These are phyloP conservation scores for Sarcophilus harrisii DNA, from an alignment of 2,797 vertebrate genomes.

Conservation along the genomic window DNA sequence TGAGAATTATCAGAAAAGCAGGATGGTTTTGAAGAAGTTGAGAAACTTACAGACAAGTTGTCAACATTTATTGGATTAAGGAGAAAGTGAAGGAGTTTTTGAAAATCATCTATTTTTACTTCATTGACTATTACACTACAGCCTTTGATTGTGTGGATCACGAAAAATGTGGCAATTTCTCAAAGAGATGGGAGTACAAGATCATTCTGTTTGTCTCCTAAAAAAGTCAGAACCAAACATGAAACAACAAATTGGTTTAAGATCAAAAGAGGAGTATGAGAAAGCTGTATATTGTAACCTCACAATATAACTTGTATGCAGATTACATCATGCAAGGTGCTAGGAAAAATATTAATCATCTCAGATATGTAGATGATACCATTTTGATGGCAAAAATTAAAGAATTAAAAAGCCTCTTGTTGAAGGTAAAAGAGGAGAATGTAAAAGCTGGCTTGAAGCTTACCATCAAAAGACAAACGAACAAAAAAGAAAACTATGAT, in stretches of 20 bases:
- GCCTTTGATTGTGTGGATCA: not conserved
- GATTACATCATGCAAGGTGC: not conserved
- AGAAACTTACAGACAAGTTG: not conserved
- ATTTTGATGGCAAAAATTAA: not conserved
- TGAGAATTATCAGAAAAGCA: not conserved
- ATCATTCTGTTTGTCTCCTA: not conserved
- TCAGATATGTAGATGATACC: not conserved
- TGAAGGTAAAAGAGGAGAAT: not conserved
- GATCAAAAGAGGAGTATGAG: not conserved
- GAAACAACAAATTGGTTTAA: not conserved
- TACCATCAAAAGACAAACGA: not conserved
- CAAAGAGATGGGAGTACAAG: not conserved
- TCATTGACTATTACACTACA: not conserved
- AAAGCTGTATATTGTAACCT: not conserved
- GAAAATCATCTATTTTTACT: not conserved
- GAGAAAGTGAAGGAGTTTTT: not conserved
- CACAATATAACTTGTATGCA: not conserved
- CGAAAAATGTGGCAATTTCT: not conserved
- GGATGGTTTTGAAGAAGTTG: not conserved
- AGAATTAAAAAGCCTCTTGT: not conserved
- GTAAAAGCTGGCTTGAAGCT: not conserved
- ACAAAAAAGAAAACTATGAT: not conserved
- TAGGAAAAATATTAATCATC: too few relatives aligned
- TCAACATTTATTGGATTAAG: not conserved
- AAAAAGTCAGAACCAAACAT: not conserved